phyloP scores from a whole-genome alignment of 2,888 invertebrate genomes.

The Cecidostiba fungosa region DNA sequence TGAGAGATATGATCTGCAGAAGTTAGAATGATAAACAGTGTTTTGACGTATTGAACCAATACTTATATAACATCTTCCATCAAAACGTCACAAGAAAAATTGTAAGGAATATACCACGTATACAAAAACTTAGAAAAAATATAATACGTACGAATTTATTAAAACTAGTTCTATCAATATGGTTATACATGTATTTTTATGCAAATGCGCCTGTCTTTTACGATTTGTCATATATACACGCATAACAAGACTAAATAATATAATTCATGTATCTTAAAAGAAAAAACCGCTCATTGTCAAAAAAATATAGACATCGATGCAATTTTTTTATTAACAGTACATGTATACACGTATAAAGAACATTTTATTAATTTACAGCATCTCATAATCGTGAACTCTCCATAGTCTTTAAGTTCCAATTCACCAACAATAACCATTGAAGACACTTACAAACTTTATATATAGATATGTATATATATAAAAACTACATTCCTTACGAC shows the following conservation, averaged over 20 bases:
- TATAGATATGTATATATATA: conserved; percentile 62
- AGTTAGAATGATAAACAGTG: neutral
- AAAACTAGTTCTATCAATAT: conserved; percentile 45
- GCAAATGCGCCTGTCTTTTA: conserved; percentile 33
- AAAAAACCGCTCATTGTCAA: conserved; percentile 19
- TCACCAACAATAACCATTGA: conserved; percentile 62
- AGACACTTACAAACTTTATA: conserved; percentile 75
- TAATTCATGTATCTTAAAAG: neutral
- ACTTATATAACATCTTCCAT: neutral
- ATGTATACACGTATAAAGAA: conserved; percentile 63
- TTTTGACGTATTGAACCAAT: neutral
- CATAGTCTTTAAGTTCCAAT: conserved; percentile 44
- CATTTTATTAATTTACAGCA: conserved; percentile 51
- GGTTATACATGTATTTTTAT: conserved; percentile 52
- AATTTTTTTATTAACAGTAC: conserved; percentile 63
- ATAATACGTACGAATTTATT: conserved; percentile 2
- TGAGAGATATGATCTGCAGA: neutral
- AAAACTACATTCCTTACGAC: conserved; percentile 77
- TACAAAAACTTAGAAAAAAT: neutral
- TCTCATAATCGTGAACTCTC: conserved; percentile 47
- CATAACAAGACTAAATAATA: conserved; percentile 45
- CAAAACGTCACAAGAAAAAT: neutral
- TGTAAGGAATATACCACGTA: neutral
- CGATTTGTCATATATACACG: conserved; percentile 38
- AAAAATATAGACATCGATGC: conserved; percentile 52